A percentile compares a stretch with the other conserved stretches of the same genome.
phyloP scores from a whole-genome alignment of 2,888 invertebrate species.

The Spodoptera exigua region DNA sequence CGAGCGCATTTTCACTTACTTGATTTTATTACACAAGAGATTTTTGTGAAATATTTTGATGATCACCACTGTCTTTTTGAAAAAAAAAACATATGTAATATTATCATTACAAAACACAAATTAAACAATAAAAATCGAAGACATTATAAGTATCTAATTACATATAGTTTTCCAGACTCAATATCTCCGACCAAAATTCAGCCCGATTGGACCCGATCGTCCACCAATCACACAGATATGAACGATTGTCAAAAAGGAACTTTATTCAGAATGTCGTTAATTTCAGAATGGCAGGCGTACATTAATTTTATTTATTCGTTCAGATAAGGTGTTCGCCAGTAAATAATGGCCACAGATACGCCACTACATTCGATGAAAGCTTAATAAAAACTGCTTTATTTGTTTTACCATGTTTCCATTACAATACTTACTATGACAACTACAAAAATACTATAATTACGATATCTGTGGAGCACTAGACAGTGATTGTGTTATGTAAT shows the following conservation, averaged over 20 bases:
- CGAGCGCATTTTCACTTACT: slow-evolving; percentile 35
- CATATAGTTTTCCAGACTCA: no score
- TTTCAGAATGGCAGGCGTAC: slow-evolving; percentile 31
- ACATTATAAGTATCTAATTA: no score
- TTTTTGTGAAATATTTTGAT: not conserved
- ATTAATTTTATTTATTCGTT: slow-evolving; percentile 51
- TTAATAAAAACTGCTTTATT: slow-evolving; percentile 39
- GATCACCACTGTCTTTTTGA: no score
- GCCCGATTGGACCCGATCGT: not conserved
- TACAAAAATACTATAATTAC: no score
- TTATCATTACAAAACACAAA: no score
- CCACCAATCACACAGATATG: slow-evolving; percentile 10
- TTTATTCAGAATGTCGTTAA: slow-evolving; percentile 29
- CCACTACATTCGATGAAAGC: slow-evolving; percentile 40
- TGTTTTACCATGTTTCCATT: slow-evolving; percentile 7
- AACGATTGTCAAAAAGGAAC: slow-evolving; percentile 21
- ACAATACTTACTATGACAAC: no score
- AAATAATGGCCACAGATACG: slow-evolving; percentile 44
- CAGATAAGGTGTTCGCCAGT: slow-evolving; percentile 39
- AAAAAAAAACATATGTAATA: no score
- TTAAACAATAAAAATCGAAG: no score
- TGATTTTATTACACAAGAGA: slow-evolving; percentile 15
- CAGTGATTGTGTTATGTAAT: no score
- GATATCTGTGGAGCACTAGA: no score
- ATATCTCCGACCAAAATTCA: no score